A percentile compares a stretch with the other conserved stretches of the same genome.
phyloP scores from a whole-genome alignment of 2,113 vertebrate genomes.

The Ochotona princeps region DNA sequence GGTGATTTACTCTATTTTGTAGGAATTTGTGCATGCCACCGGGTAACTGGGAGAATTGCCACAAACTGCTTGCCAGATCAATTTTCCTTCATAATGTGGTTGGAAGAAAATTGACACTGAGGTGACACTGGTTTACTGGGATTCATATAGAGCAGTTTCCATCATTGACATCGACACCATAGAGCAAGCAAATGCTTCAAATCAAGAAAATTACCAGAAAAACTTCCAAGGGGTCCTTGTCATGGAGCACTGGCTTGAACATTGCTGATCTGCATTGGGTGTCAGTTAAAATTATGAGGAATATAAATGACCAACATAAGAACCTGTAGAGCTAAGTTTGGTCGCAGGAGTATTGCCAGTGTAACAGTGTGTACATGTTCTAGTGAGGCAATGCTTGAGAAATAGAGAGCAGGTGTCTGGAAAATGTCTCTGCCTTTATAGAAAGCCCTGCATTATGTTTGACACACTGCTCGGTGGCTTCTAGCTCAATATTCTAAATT shows the following conservation, averaged over 20 bases:
- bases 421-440: conserved; percentile 15
- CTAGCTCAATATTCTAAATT: conserved; percentile 59
- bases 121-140: neutral
- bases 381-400: neutral
- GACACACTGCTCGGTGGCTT: neutral
- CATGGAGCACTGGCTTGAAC: neutral
- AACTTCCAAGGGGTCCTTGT: neutral
- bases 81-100: neutral
- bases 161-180: neutral
- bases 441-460: conserved; percentile 28
- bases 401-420: conserved; percentile 13
- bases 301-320: neutral
- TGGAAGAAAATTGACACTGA: neutral
- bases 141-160: neutral
- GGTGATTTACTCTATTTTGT: neutral
- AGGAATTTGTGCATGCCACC: neutral
- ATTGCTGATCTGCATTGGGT: neutral
- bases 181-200: neutral
- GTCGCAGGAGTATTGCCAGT: neutral
- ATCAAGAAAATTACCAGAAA: neutral
- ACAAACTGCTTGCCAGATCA: neutral
- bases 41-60: neutral
- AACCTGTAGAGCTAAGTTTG: neutral
- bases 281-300: neutral
- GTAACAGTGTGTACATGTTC: neutral